Evolutionary conservation across 2,888 invertebrate species (phyloP), one percentile per base, ranked within the genome.

Genomic region (Hypolimnas misippus): DNA sequence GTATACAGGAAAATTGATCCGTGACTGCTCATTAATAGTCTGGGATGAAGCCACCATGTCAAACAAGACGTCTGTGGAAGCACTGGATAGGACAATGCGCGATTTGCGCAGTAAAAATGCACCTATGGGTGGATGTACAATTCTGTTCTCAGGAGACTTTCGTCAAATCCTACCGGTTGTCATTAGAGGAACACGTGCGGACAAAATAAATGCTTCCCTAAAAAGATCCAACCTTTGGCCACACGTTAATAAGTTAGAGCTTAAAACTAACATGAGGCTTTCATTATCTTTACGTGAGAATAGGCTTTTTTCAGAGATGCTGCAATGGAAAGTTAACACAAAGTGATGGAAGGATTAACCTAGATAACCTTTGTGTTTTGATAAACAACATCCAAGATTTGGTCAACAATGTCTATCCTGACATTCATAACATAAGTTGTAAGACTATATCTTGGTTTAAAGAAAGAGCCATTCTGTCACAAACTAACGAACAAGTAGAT

Each of bases 61-160:
- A 64, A 69, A 73, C 68, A 73, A 69, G 57, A 64, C 66, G 61
- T 70, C 70, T 63, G 67, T 74, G 64, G 72, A 74, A 69, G 72
- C 73, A 61, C 62, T 76, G 66, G 73, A 75, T 67, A 72, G 71
- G 64, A 73, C 72, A 71, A 69, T 74, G 70, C 72, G 70, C 63
- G 73, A 72, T 72, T 68, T 72, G 66, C 71, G 70, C 67, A 65
- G 38, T 46, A 66, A 63, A 54, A 66, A 73, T 65, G 46, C 54
- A 58, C 68, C 70, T 57, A 71, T 72, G 70, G 72, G 72, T 67
- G 71, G 70, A 62, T 66, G 66, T 59, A 70, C 71, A 63, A 65
- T 72, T 65, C 56, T 70, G 52, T 69, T 73, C 55, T 72, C 70
- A 52, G 72, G 70, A 66, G 71, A 73, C 49, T 73, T 73, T 31